Evolutionary conservation across 2,797 vertebrate genomes (phyloP), one percentile per base, ranked within the genome.

Genomic region (Poecilia gillii): DNA sequence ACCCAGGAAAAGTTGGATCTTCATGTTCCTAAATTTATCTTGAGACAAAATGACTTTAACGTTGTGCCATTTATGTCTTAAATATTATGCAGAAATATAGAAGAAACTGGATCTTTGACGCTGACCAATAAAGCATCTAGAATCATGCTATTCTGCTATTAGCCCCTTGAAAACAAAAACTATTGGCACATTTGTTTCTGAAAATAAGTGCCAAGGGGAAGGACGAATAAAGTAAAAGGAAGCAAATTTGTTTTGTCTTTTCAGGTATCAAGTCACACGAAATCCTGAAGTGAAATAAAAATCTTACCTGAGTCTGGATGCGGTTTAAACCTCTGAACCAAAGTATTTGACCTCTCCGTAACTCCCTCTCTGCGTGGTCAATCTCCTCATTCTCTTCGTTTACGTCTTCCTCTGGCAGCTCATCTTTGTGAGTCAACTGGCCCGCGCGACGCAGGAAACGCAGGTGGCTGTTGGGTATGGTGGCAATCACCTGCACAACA

Each of bases 291-390:
- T 62, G 23, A 83, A 75, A 62, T 73, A 0, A 74, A 84, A 72
- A 57, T 71, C 95, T 91, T 96, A 99, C 99, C 97, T 99, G 99
- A 57, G 99, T 99, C 93, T 99, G 98, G 89, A 99, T 99, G 90
- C 99, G 97, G 88, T 99, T 99, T 75, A 99, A 97, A 20, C 99
- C 98, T 82, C 99, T 96, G 94, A 99, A 99, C 99, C 99, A 99
- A 76, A 99, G 97, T 88, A 99, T 99, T 94, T 99, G 99, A 80
- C 99, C 99, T 83, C 98, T 96, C 70, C 99, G 95, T 85, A 99
- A 96, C 88, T 99, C 99, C 83, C 98, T 95, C 92, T 99, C 99
- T 0, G 98, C 98, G 0, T 99, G 97, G 91, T 99, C 99, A 3
- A 99, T 99, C 92, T 99, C 99, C 84, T 99, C 98, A 28, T 97